Conservation (phyloP, 2,888 invertebrate species). For the Heliconius sara region DNA sequence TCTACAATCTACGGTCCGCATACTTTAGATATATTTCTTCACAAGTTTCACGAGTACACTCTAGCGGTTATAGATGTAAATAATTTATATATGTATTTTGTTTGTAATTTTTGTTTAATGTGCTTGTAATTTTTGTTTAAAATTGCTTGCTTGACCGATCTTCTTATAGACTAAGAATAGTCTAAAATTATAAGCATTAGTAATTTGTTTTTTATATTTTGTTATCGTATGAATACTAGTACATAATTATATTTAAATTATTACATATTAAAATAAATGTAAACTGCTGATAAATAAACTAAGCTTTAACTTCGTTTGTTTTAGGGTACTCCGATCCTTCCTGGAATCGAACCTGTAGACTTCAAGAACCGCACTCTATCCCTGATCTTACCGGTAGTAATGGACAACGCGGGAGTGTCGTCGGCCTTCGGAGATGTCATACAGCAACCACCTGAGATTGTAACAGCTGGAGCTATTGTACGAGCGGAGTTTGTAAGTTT, state of each 20-base stretch:
- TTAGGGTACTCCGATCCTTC: slow-evolving; percentile 75
- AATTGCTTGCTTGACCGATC: too few species aligned
- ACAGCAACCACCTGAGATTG: slow-evolving; percentile 86
- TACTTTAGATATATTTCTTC: slow-evolving; percentile 89
- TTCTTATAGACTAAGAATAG: too few species aligned
- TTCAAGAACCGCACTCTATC: slow-evolving; percentile 87
- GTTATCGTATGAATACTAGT: too few species aligned
- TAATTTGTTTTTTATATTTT: too few species aligned
- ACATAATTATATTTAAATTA: too few species aligned
- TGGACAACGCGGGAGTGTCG: slow-evolving; percentile 87
- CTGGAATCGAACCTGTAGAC: slow-evolving; percentile 88
- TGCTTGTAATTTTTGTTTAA: not conserved
- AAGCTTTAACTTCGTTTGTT: not conserved
- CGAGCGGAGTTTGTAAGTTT: slow-evolving; percentile 89
- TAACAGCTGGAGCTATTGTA: slow-evolving; percentile 86
- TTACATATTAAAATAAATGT: too few species aligned
- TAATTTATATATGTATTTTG: slow-evolving; percentile 20
- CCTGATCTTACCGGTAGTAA: slow-evolving; percentile 89
- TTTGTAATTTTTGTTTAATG: not conserved
- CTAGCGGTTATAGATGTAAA: slow-evolving; percentile 79
- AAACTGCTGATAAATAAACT: too few species aligned
- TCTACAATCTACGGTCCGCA: slow-evolving; percentile 94
- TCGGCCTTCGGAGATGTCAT: slow-evolving; percentile 89
- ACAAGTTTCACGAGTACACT: slow-evolving; percentile 86
- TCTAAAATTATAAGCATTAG: too few species aligned